Evolutionary conservation across 2,888 invertebrate species (phyloP).

Genomic region (Luffia ferchaultella): DNA sequence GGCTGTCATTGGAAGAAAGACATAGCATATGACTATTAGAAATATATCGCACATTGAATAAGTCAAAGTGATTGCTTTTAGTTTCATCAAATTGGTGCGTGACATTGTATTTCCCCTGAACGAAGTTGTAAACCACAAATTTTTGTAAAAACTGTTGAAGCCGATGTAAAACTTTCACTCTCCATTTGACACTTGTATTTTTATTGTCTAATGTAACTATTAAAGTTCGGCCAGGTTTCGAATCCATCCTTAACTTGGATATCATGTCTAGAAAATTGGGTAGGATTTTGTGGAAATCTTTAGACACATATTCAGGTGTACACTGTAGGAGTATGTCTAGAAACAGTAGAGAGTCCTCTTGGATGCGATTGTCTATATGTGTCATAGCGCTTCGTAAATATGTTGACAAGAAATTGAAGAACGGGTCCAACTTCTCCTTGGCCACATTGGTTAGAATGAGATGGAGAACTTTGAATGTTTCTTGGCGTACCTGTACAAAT

Average conservation of each 20-base stretch:
- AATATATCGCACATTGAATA: conserved; percentile 35
- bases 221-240: conserved; percentile 72
- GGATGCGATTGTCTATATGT: conserved; percentile 80
- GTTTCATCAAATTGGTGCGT: conserved; percentile 28
- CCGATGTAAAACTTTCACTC: conserved; percentile 76
- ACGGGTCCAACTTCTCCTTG: conserved; percentile 70
- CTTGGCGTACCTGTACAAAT: conserved; percentile 64
- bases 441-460: conserved; percentile 44
- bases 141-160: conserved; percentile 62
- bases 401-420: conserved; percentile 79
- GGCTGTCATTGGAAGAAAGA: conserved; percentile 44
- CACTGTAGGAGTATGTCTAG: conserved; percentile 78
- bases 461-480: conserved; percentile 64
- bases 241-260: conserved; percentile 73
- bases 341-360: conserved; percentile 83
- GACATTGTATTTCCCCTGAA: conserved; percentile 19
- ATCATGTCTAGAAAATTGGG: conserved; percentile 86
- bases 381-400: conserved; percentile 91
- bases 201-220: conserved; percentile 75
- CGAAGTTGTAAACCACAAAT: conserved; percentile 31
- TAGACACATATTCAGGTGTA: conserved; percentile 71
- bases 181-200: conserved; percentile 80
- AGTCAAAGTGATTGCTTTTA: conserved; percentile 32
- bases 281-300: conserved; percentile 75
- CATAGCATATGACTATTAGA: conserved; percentile 42